Base-by-base conservation (phyloP, 2,888 invertebrate genomes). In the Dynastes tityus region DNA sequence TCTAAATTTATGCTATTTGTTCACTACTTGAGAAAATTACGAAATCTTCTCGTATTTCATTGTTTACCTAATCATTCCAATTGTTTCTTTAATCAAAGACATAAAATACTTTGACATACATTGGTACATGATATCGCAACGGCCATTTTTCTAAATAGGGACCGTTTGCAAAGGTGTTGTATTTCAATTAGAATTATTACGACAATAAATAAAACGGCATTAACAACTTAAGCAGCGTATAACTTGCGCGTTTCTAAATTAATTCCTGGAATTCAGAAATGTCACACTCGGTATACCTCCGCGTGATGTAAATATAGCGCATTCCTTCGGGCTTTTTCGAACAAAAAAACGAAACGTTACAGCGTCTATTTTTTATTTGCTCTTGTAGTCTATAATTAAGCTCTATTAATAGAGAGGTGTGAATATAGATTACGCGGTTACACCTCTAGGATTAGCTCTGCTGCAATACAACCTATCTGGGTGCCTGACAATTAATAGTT, bases 391-490 rank as follows among this genome's bases (percentile, higher is more conserved):
- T 73, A 58, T 73, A 73, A 73, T 73, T 73, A 73, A 58, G 58
- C 16, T 40, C 73, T 73, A 73, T 73, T 73, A 73, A 73, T 73
- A 73, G 73, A 55, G 32, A 73, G 58, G 73, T 73, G 73, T 73
- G 73, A 73, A 73, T 73, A 40, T 58, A 73, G 73, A 73, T 73
- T 73, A 73, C 37, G 40, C 58, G 73, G 73, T 73, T 73, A 73
- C 73, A 61, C 73, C 73, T 73, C 73, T 55, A 22, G 40, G 55
- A 58, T 73, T 73, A 58, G 37, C 55, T 40, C 6, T n/a, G 58
- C 29, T 73, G 37, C 22, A 53, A 29, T 53, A n/a, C 27, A n/a
- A 63, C 29, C 9, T 64, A 64, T 64, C n/a, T 37, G 13, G 3
- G 4, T 64, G 64, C 37, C 11, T 8, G 64, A 16, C 32, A 40